Evolutionary conservation across 2,888 invertebrate genomes (phyloP).

Genomic region (Cheilosia urbana): DNA sequence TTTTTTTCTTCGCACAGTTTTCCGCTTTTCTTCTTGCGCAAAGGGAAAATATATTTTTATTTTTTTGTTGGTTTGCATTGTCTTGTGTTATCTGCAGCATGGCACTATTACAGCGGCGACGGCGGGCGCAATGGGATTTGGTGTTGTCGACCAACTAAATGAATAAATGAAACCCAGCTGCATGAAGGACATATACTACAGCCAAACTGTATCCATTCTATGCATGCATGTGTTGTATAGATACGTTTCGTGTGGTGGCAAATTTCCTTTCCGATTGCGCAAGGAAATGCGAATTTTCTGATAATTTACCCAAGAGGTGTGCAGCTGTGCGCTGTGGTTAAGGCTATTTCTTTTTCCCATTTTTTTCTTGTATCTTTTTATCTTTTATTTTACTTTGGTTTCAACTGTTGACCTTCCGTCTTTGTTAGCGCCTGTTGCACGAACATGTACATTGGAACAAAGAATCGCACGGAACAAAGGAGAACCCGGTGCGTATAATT

Average conservation of each 20-base stretch:
- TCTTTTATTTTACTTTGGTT: background rate
- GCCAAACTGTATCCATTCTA: background rate
- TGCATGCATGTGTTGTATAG: background rate
- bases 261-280: slow-evolving; percentile 57
- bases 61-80: slow-evolving; percentile 3
- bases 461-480: slow-evolving; percentile 35
- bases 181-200: slow-evolving; percentile 43
- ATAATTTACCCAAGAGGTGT: slow-evolving; percentile 53
- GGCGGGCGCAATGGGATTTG: slow-evolving; percentile 1
- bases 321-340: slow-evolving; percentile 51
- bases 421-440: slow-evolving; percentile 44
- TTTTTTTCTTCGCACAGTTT: slow-evolving; percentile 42
- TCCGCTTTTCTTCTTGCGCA: slow-evolving; percentile 45
- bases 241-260: slow-evolving; percentile 26
- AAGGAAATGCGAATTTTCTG: slow-evolving; percentile 72
- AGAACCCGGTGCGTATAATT: slow-evolving; percentile 59
- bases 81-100: slow-evolving; percentile 19
- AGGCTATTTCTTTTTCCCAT: slow-evolving; percentile 12
- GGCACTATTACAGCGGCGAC: slow-evolving; percentile 13
- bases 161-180: slow-evolving; percentile 60
- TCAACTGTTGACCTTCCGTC: slow-evolving; percentile 63
- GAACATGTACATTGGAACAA: slow-evolving; percentile 5
- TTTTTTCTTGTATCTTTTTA: background rate
- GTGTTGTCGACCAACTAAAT: background rate
- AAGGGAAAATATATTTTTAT: slow-evolving; percentile 1